A percentile compares a stretch with the other conserved stretches of the same genome.
Conservation (phyloP, 2,113 vertebrate genomes). For the Hiodon alosoides region DNA sequence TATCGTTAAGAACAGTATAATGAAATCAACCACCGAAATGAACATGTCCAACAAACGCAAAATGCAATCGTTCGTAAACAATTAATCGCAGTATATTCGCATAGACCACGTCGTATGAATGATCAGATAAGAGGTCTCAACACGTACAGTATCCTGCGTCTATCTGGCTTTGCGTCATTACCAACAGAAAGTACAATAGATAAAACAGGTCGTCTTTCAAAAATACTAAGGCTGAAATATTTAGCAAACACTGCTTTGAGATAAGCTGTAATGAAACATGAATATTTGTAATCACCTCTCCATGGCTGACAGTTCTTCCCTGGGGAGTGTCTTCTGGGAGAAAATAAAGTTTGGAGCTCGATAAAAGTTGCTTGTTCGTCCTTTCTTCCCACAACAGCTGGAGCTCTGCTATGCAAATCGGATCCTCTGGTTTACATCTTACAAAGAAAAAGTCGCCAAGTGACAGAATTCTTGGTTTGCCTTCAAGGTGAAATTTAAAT, state of each 20-base stretch:
- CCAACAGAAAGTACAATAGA: background rate
- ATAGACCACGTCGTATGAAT: background rate
- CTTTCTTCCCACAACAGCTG: constrained; percentile 97
- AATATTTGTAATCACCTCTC: constrained; percentile 73
- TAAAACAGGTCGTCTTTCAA: constrained; percentile 15
- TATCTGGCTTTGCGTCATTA: constrained; percentile 8
- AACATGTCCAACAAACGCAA: background rate
- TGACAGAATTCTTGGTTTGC: constrained; percentile 82
- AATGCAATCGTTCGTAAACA: background rate
- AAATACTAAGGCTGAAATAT: background rate
- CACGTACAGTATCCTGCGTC: background rate
- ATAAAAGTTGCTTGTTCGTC: constrained; percentile 95
- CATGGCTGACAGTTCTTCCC: constrained; percentile 82
- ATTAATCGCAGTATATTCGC: too few relatives aligned
- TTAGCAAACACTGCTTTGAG: background rate
- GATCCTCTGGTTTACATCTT: constrained; percentile 89
- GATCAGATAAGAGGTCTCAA: constrained; percentile 1
- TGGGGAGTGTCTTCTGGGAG: constrained; percentile 92
- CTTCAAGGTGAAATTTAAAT: constrained; percentile 86
- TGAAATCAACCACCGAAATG: background rate
- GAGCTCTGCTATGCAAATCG: constrained; percentile 94
- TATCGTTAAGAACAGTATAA: too few relatives aligned
- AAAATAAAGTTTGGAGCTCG: constrained; percentile 99
- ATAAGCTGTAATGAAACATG: constrained; percentile 15
- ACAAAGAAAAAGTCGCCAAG: constrained; percentile 98